These are phyloP conservation scores for Spermophilus dauricus DNA, from an alignment of 2,113 vertebrate species.

Conservation along the genomic window DNA sequence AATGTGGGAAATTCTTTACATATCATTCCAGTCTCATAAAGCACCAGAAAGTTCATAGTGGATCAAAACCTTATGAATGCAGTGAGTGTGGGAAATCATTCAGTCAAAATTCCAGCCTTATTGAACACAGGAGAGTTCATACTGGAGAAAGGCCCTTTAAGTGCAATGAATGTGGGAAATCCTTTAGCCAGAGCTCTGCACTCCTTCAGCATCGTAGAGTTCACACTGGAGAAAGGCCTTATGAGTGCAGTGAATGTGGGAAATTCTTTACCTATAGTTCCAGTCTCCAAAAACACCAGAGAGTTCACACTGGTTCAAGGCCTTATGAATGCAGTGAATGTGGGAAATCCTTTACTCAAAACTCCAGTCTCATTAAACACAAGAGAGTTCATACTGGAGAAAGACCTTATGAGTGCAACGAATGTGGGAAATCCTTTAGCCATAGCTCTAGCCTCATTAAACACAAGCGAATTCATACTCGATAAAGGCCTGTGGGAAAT, in stretches of 20 bases:
- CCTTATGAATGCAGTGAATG: slow-evolving; percentile 42
- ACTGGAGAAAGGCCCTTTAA: slow-evolving; percentile 27
- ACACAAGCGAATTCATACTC: background rate
- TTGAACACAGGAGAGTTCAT: slow-evolving; percentile 1
- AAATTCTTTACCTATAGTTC: background rate
- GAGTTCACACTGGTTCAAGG: slow-evolving; percentile 21
- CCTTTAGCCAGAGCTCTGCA: slow-evolving; percentile 25
- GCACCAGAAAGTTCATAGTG: slow-evolving; percentile 48
- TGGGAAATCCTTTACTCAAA: slow-evolving; percentile 56
- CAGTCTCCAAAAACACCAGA: slow-evolving; percentile 11
- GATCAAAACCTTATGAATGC: slow-evolving; percentile 16
- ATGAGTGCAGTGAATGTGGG: slow-evolving; percentile 6
- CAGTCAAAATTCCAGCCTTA: slow-evolving; percentile 29
- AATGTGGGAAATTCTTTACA: slow-evolving; percentile 48
- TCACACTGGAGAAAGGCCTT: slow-evolving; percentile 38
- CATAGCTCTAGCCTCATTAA: background rate
- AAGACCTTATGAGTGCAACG: background rate
- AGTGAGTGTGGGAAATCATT: slow-evolving; percentile 44
- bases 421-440: slow-evolving; percentile 36
- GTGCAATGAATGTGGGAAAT: slow-evolving; percentile 16
- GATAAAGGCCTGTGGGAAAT: background rate
- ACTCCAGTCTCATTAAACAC: slow-evolving; percentile 51
- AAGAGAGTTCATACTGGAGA: slow-evolving; percentile 54
- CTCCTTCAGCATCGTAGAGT: background rate
- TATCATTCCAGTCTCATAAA: slow-evolving; percentile 52